These are phyloP conservation scores for Argopecten irradians DNA, from an alignment of 1,140 invertebrate genomes.

Conservation along the genomic window DNA sequence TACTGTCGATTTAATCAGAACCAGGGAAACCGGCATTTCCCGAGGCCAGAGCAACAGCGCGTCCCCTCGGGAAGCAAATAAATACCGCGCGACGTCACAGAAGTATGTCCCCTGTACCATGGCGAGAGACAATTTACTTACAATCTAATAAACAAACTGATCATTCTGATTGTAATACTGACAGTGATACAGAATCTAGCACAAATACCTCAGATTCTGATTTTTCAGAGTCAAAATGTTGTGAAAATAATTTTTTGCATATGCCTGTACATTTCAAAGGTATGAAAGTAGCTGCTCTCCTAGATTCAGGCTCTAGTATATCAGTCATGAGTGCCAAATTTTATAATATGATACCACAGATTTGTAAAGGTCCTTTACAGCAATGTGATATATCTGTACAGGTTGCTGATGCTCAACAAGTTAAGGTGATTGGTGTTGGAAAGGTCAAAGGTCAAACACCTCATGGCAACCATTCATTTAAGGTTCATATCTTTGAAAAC, in stretches of 20 bases:
- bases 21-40: conserved; percentile 19
- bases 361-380: background rate
- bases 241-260: too few species aligned
- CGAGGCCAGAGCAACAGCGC: conserved; percentile 20
- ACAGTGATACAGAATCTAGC: background rate
- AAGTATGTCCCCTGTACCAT: background rate
- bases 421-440: background rate
- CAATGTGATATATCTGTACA: background rate
- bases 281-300: too few species aligned
- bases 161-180: background rate
- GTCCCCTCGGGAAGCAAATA: background rate
- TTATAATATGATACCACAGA: background rate
- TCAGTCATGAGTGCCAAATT: background rate
- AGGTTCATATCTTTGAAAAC: background rate
- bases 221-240: too few species aligned
- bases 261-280: too few species aligned
- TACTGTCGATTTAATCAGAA: background rate
- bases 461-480: background rate
- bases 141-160: background rate
- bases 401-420: background rate
- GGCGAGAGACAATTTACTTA: background rate
- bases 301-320: too few species aligned
- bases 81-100: background rate
- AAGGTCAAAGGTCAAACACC: background rate
- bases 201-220: background rate